These are phyloP conservation scores for Dendropsophus ebraccatus DNA, from an alignment of 2,113 vertebrate species.

Conservation along the genomic window DNA sequence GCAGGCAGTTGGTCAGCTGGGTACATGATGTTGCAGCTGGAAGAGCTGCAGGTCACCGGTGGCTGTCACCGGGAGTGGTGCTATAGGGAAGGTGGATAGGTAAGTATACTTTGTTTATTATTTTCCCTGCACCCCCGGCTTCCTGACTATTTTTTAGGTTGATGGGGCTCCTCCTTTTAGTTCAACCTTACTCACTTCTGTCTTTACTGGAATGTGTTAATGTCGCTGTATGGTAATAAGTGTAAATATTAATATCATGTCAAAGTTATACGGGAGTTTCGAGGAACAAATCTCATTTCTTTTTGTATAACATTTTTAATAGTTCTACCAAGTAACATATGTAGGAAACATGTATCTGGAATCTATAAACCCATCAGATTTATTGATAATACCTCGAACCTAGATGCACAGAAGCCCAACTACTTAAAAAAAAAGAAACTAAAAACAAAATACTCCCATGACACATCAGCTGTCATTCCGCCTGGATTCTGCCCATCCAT, in stretches of 20 bases:
- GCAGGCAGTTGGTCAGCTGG: too few relatives aligned
- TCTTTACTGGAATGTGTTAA: neutral
- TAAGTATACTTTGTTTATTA: too few relatives aligned
- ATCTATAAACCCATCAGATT: neutral
- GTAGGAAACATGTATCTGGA: neutral
- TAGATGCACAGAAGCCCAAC: neutral
- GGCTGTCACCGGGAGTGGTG: too few relatives aligned
- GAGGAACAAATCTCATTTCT: neutral
- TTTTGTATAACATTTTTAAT: neutral
- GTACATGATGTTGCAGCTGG: too few relatives aligned
- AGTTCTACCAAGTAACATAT: neutral
- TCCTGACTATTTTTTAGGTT: too few relatives aligned
- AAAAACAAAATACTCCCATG: neutral
- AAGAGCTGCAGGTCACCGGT: too few relatives aligned
- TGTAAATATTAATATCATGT: neutral
- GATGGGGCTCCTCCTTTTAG: too few relatives aligned
- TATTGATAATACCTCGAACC: neutral
- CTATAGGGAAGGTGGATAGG: too few relatives aligned
- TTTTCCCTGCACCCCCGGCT: too few relatives aligned
- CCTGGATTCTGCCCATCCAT: constrained; percentile 23
- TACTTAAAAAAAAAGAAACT: neutral
- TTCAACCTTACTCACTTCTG: too few relatives aligned
- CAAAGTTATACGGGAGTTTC: neutral
- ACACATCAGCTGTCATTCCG: constrained; percentile 33
- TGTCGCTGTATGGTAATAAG: neutral